Percentiles rank a stretch among this genome's conserved stretches.
These are phyloP conservation scores for Oplegnathus fasciatus DNA, from an alignment of 2,113 vertebrate species.

Conservation along the genomic window DNA sequence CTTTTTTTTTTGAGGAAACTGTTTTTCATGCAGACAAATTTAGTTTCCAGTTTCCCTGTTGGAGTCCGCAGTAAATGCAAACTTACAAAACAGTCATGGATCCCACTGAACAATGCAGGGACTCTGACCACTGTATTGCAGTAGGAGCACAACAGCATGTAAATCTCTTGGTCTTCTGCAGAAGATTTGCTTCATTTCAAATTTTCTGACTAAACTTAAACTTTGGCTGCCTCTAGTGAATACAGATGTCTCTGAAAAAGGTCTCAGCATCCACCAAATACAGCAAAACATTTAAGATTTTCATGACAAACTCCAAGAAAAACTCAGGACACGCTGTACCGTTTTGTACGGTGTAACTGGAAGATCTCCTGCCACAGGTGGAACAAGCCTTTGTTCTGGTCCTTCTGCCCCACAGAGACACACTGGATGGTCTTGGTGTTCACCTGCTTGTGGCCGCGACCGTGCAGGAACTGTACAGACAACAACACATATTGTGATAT, in stretches of 20 bases:
- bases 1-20: neutral
- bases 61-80: neutral
- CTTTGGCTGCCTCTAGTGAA: neutral
- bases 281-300: neutral
- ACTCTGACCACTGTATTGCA: neutral
- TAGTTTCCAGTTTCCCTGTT: neutral
- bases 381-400: slow-evolving; percentile 96
- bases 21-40: neutral
- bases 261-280: neutral
- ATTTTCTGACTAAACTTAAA: neutral
- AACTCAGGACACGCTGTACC: slow-evolving; percentile 74
- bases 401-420: slow-evolving; percentile 91
- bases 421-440: slow-evolving; percentile 86
- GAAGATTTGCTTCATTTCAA: neutral
- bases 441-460: slow-evolving; percentile 89
- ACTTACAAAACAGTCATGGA: neutral
- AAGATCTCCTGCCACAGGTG: slow-evolving; percentile 96
- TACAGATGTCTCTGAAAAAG: neutral
- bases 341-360: slow-evolving; percentile 91
- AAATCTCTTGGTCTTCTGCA: neutral
- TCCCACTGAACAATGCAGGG: neutral
- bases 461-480: slow-evolving; percentile 90
- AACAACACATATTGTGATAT: neutral
- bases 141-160: neutral
- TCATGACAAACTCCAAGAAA: neutral